phyloP scores from a whole-genome alignment of 1,140 invertebrate species.

The Drusus annulatus region DNA sequence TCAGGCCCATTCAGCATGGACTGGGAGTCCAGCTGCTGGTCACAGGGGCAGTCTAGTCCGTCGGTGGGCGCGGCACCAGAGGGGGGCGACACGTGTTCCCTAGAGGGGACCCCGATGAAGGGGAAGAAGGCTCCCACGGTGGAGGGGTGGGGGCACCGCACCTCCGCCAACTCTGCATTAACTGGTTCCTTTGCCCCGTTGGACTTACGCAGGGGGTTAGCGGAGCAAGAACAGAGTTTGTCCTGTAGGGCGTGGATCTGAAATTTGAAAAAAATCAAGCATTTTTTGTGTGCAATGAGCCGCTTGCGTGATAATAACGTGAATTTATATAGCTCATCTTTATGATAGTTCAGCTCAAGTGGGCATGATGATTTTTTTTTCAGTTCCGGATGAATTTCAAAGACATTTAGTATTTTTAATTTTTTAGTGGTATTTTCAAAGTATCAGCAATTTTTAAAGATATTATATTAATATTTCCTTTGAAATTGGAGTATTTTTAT shows the following conservation, averaged over 20 bases:
- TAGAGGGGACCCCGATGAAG: constrained; percentile 61
- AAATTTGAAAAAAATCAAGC: neutral
- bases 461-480: too few relatives aligned
- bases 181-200: constrained; percentile 46
- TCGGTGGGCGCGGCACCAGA: constrained; percentile 62
- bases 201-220: constrained; percentile 34
- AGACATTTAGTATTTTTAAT: too few relatives aligned
- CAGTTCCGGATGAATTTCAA: too few relatives aligned
- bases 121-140: constrained; percentile 66
- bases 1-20: constrained; percentile 69
- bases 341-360: too few relatives aligned
- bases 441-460: too few relatives aligned
- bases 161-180: neutral
- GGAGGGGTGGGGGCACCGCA: constrained; percentile 37
- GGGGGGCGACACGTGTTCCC: constrained; percentile 34
- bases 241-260: constrained; percentile 50
- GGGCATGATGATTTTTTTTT: too few relatives aligned
- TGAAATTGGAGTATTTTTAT: too few relatives aligned
- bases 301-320: too few relatives aligned
- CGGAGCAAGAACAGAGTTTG: constrained; percentile 8
- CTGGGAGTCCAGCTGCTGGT: constrained; percentile 67
- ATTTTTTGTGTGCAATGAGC: too few relatives aligned
- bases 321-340: too few relatives aligned
- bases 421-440: too few relatives aligned
- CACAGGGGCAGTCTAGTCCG: constrained; percentile 63